Evolutionary conservation across 2,113 vertebrate genomes (phyloP).

Genomic region (Sinocyclocheilus anshuiensis): DNA sequence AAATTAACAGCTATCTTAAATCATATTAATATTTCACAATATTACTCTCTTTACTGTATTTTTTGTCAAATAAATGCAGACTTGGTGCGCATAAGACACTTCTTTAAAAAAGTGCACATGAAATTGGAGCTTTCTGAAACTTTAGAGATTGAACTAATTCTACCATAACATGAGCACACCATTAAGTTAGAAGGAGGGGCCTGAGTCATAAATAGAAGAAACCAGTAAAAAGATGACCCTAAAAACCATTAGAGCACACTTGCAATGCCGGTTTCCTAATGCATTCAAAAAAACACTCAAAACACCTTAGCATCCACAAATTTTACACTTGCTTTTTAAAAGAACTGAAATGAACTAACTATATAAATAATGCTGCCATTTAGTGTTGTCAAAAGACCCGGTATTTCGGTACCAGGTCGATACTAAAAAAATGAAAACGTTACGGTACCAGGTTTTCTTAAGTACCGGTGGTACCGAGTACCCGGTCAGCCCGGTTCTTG

Average conservation of each 20-base stretch:
- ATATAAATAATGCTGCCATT: too few relatives aligned
- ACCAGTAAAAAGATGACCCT: not conserved
- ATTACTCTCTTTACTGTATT: not conserved
- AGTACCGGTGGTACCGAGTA: too few relatives aligned
- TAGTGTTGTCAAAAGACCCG: too few relatives aligned
- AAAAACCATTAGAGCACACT: not conserved
- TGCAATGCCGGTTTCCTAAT: not conserved
- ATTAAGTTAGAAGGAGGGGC: not conserved
- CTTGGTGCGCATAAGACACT: not conserved
- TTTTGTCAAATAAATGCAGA: not conserved
- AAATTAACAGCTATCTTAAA: not conserved
- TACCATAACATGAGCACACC: not conserved
- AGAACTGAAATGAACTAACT: not conserved
- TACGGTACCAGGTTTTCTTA: too few relatives aligned
- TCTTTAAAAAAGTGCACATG: not conserved
- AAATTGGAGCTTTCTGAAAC: not conserved
- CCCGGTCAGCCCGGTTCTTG: too few relatives aligned
- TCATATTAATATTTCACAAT: too few relatives aligned
- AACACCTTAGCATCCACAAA: too few relatives aligned
- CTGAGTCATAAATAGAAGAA: not conserved
- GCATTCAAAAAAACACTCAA: not conserved
- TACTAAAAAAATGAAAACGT: too few relatives aligned
- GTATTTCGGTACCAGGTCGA: too few relatives aligned
- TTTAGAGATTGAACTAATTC: not conserved
- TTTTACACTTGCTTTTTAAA: not conserved